These are phyloP conservation scores for Charanyca ferruginea DNA, from an alignment of 2,888 invertebrate species.

Conservation along the genomic window DNA sequence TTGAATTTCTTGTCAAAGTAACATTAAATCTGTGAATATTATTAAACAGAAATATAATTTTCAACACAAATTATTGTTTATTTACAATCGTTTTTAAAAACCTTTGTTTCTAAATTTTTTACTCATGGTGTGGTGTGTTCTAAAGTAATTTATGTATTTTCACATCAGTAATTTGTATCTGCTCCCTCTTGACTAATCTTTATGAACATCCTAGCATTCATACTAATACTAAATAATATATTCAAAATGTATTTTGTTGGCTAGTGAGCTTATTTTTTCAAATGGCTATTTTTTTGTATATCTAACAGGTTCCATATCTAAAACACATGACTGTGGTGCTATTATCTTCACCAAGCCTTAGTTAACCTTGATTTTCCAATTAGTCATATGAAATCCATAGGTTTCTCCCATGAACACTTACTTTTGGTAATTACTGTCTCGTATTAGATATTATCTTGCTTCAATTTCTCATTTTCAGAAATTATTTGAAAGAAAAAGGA, in stretches of 20 bases:
- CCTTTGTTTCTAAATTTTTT: slow-evolving; percentile 40
- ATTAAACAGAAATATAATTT: not conserved
- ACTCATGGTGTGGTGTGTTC: not conserved
- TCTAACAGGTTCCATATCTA: not conserved
- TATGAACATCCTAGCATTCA: slow-evolving; percentile 5
- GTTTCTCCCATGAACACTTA: not conserved
- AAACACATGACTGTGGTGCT: not conserved
- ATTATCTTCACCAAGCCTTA: not conserved
- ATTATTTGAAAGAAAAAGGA: too few species aligned
- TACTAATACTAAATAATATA: not conserved
- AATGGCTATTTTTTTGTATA: not conserved
- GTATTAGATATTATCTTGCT: not conserved
- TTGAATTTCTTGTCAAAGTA: slow-evolving; percentile 5
- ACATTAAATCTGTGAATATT: not conserved
- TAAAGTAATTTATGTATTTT: not conserved
- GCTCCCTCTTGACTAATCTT: not conserved
- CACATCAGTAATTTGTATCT: not conserved
- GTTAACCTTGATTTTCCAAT: not conserved
- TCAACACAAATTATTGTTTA: slow-evolving; percentile 34
- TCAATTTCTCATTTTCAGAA: not conserved
- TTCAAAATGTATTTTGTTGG: not conserved
- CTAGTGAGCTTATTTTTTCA: not conserved
- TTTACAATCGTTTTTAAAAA: slow-evolving; percentile 33
- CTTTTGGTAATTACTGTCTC: not conserved
- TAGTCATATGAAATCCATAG: not conserved